phyloP scores from a whole-genome alignment of 2,888 invertebrate species.

The Oscheius onirici region DNA sequence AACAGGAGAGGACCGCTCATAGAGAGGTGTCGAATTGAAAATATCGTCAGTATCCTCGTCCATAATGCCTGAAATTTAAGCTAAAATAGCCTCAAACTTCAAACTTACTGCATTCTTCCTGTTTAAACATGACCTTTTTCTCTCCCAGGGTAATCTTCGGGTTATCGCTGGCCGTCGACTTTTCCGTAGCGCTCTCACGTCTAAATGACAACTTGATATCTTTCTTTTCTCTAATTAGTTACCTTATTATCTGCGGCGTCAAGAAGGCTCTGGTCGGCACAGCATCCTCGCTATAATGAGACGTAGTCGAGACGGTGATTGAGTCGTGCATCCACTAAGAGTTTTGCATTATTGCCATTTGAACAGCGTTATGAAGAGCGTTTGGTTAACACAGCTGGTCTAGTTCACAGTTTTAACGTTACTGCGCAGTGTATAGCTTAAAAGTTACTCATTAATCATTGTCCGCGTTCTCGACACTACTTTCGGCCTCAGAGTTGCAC shows the following conservation, averaged over 20 bases:
- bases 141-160: constrained; percentile 31
- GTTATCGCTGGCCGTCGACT: constrained; percentile 34
- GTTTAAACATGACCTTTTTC: constrained; percentile 48
- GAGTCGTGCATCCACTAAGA: constrained; percentile 36
- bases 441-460: too few relatives aligned
- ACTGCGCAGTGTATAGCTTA: too few relatives aligned
- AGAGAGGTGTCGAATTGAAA: constrained; percentile 35
- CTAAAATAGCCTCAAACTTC: neutral
- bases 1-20: constrained; percentile 52
- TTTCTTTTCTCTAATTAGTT: neutral
- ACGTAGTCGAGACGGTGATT: constrained; percentile 37
- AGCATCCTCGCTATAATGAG: constrained; percentile 33
- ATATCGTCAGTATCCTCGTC: constrained; percentile 25
- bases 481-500: too few relatives aligned
- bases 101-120: constrained; percentile 26
- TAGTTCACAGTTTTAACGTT: too few relatives aligned
- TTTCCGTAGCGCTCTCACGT: constrained; percentile 43
- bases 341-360: too few relatives aligned
- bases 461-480: too few relatives aligned
- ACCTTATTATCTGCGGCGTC: constrained; percentile 24
- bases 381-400: too few relatives aligned
- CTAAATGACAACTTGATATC: neutral
- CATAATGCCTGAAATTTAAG: constrained; percentile 1
- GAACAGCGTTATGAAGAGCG: too few relatives aligned
- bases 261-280: constrained; percentile 4